Evolutionary conservation across 2,113 vertebrate genomes (phyloP), one percentile per base, ranked within the genome.

Genomic region (Setophaga petechia): DNA sequence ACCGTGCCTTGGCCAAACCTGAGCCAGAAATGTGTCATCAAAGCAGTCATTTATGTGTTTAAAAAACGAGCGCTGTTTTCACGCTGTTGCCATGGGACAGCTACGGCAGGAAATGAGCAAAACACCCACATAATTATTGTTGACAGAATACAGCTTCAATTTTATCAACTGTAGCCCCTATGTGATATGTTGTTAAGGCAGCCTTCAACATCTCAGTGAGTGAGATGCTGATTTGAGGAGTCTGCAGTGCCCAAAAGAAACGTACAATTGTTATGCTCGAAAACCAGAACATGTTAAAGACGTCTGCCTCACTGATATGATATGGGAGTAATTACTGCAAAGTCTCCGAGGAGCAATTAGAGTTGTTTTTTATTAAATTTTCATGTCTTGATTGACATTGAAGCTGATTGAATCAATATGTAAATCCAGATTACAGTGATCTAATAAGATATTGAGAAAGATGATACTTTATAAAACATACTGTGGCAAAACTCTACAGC

Each of bases 131-230:
- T 94, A 96, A 94, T 93, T 89, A 90, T 79, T 96, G 88, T 94
- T 97, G 95, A 93, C 94, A 95, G 95, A 96, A 95, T 44, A 84
- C 76, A 84, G 93, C 44, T 95, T 75, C 62, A 67, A 68, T 95
- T 96, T 92, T 78, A 95, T 77, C 95, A 90, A 94, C 57, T 86
- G 84, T 85, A 83, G 83, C 54, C 78, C 54, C 87, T 39, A 3
- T 33, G 85, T 54, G 90, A 54, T 84, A 46, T 23, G 83, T 75
- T 92, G 93, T 87, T 96, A 86, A 95, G 92, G 83, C 83, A 95
- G 90, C 76, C 79, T 89, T 92, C 92, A 81, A 49, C 83, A 84
- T 94, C 72, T 80, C 68, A 44, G 79, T 30, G 69, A 93, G 84
- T 31, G 83, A 86, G 92, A 74, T 4, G 52, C 80, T 84, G 61